Evolutionary conservation across 1,140 invertebrate species (phyloP), one percentile per base, ranked within the genome.

Genomic region (Lordiphosa mommai): DNA sequence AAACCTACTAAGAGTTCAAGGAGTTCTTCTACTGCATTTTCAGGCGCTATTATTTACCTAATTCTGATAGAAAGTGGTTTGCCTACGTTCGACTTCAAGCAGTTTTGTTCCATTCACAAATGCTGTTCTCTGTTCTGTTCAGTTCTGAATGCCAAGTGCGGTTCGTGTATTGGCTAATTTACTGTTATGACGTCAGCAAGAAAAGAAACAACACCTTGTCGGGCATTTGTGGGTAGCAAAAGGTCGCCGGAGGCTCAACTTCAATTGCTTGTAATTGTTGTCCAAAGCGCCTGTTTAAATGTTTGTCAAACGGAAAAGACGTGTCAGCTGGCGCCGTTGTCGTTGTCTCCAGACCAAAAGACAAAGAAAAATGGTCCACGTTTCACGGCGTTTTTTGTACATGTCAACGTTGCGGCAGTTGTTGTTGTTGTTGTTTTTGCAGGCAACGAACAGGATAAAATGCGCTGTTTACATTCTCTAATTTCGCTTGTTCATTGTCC

Each of bases 401-500:
- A 74, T 76, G 65, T 72, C 27, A 40, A 32, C 33, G 57, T 47
- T 50, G 33, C 16, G 48, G 34, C 40, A 56, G 38, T 33, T 49
- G 47, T n/a, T 48, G 61, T 13, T 55, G 56, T 30, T 66, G 38
- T 52, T 53, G 57, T 46, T 51, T 44, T 46, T 53, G 57, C 41
- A 66, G 49, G 66, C 71, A 82, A 74, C 77, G 61, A 76, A 70
- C 76, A 84, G 76, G 76, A 82, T 84, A 77, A 84, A 84, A 84
- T 77, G 70, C 77, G 77, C 77, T 84, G 77, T 84, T 84, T 84
- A 84, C 77, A 84, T 84, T 84, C 77, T 84, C 77, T 84, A 84
- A 84, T 84, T 84, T 84, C 77, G 77, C 77, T 82, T 84, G 77
- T 84, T 84, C 77, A 84, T 84, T 84, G 77, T 84, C 77, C 77